These are phyloP conservation scores for Lathamus discolor DNA, from an alignment of 2,113 vertebrate species.

Conservation along the genomic window DNA sequence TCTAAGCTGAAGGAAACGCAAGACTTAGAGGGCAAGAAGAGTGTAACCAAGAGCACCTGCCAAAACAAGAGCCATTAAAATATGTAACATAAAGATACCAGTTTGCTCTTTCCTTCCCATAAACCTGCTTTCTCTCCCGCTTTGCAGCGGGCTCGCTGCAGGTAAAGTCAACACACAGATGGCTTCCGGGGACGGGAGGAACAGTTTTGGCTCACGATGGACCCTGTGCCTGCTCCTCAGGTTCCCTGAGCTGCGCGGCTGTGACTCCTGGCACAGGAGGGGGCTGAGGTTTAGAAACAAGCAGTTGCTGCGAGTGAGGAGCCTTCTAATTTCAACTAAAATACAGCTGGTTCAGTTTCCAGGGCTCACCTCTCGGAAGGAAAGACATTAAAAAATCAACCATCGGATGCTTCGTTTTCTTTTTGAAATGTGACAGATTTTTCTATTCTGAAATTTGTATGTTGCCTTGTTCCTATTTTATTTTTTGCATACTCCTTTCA, in stretches of 20 bases:
- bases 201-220: neutral
- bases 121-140: slow-evolving; percentile 42
- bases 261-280: neutral
- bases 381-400: slow-evolving; percentile 58
- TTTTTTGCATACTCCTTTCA: slow-evolving; percentile 52
- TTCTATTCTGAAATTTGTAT: slow-evolving; percentile 67
- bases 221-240: slow-evolving; percentile 1
- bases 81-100: neutral
- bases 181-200: neutral
- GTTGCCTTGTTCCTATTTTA: slow-evolving; percentile 36
- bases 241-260: neutral
- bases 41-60: slow-evolving; percentile 65
- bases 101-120: neutral
- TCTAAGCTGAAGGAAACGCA: slow-evolving; percentile 56
- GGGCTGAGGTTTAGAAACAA: neutral
- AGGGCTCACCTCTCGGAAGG: neutral
- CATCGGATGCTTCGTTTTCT: slow-evolving; percentile 44
- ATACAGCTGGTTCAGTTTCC: neutral
- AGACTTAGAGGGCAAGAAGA: slow-evolving; percentile 33
- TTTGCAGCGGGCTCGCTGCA: slow-evolving; percentile 20
- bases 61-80: slow-evolving; percentile 50
- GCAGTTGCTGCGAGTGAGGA: neutral
- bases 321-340: neutral
- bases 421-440: slow-evolving; percentile 70
- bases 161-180: neutral